These are phyloP conservation scores for Vulpes vulpes DNA, from an alignment of 2,113 vertebrate species.

Conservation along the genomic window DNA sequence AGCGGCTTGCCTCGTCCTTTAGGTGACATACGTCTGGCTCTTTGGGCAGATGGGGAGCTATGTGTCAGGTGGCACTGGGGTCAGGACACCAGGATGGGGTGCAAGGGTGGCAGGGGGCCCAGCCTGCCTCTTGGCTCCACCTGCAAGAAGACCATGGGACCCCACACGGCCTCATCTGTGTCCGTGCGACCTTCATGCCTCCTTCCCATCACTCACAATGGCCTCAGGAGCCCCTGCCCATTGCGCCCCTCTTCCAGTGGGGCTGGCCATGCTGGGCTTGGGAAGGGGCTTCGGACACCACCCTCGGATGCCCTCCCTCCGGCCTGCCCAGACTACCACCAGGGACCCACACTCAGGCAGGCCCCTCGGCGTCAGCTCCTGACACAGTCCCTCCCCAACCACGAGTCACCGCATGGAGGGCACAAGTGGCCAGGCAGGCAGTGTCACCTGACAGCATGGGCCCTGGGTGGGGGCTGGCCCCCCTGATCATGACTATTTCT, in stretches of 20 bases:
- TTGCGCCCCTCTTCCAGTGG: no score
- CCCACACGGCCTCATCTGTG: accelerated
- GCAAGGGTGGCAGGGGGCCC: not conserved
- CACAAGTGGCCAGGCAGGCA: no score
- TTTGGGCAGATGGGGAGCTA: not conserved
- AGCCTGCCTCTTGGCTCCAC: not conserved
- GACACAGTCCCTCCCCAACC: accelerated
- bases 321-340: accelerated
- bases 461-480: not conserved
- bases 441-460: not conserved
- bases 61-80: not conserved
- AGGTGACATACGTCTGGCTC: not conserved
- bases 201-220: not conserved
- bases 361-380: no score
- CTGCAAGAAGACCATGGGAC: not conserved
- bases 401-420: not conserved
- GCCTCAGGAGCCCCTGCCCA: not conserved
- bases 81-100: not conserved
- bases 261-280: not conserved
- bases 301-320: not conserved
- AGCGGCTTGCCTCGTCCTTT: accelerated
- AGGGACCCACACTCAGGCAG: not conserved
- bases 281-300: not conserved
- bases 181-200: accelerated
- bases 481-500: not conserved